Evolutionary conservation across 2,888 invertebrate species (phyloP), one percentile per base, ranked within the genome.

Genomic region (Enchytraeus crypticus): DNA sequence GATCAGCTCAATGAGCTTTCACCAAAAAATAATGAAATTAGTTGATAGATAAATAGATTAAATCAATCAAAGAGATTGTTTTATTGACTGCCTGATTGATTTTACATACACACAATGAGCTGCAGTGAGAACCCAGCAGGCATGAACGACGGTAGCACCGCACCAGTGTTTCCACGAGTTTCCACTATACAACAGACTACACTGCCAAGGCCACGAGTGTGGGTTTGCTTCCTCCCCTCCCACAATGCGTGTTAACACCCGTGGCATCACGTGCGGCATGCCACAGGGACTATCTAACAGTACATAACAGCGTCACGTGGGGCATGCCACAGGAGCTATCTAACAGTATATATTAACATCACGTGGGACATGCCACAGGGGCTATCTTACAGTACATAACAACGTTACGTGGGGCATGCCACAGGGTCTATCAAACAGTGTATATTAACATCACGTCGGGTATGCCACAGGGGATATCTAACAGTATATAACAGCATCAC

Each of bases 141-240:
- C 65, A 45, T 67, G 67, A 5, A 76, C 61, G 23, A 76, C 69
- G 46, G 70, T 70, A 1, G 74, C 76, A 0, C 73, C 74, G 66
- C 76, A 76, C 1, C 68, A 66, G 5, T 71, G 69, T 1, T 59
- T 57, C 27, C 68, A 66, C 5, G 70, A 67, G 3, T 61, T 56
- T 3, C 55, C 57, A 27, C 43, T 53, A 33, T 49, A 49, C 59
- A 64, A 61, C 26, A 65, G 43, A 46, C 61, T 62, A 32, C 59
- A 59, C 64, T 51, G 54, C 66, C 65, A 66, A 2, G 63, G 66
- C 65, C 64, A 66, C 26, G 57, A 56, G 59, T 66, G 66, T 33
- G 65, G 57, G 26, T 29, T 51, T 32, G 66, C 66, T 32, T 63
- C 56, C 8, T 49, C 51, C 4, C 65, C 65, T 2, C 65, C 65